A percentile compares a stretch with the other conserved stretches of the same genome.
phyloP scores from a whole-genome alignment of 92 coral and sea anemone genomes.

The Blastomussa wellsi region DNA sequence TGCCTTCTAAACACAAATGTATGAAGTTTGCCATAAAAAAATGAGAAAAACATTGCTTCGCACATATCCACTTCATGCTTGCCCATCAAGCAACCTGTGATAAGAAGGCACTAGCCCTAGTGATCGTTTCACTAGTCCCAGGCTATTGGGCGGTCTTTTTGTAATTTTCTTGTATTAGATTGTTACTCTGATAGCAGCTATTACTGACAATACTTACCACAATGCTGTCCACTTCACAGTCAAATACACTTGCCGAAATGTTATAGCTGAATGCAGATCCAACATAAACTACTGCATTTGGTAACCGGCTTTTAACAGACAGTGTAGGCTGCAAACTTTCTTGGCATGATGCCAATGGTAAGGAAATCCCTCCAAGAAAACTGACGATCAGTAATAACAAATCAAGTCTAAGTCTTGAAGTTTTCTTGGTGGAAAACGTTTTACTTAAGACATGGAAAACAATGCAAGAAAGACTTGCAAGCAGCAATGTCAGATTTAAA shows the following conservation, averaged over 20 bases:
- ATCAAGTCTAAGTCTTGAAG: neutral
- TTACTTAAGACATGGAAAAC: neutral
- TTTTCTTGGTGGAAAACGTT: neutral
- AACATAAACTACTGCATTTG: constrained; percentile 57
- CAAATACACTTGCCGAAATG: constrained; percentile 68
- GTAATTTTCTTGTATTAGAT: no score
- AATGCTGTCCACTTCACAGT: constrained; percentile 73
- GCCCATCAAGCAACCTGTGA: no score
- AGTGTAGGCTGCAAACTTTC: constrained; percentile 43
- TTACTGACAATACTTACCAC: constrained; percentile 85
- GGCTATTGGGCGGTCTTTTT: no score
- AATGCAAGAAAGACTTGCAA: neutral
- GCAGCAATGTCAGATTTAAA: neutral
- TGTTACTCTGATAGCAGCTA: no score
- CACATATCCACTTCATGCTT: no score
- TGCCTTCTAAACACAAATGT: no score
- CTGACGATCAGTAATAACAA: neutral
- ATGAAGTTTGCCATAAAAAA: no score
- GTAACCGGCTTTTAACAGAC: constrained; percentile 42
- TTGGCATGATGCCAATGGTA: constrained; percentile 33
- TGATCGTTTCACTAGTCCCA: no score
- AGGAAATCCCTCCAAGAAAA: constrained; percentile 27
- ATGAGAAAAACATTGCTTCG: no score
- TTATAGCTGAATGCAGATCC: constrained; percentile 72
- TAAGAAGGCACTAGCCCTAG: no score